These are phyloP conservation scores for Mixornis gularis DNA, from an alignment of 2,113 vertebrate species.

Conservation along the genomic window DNA sequence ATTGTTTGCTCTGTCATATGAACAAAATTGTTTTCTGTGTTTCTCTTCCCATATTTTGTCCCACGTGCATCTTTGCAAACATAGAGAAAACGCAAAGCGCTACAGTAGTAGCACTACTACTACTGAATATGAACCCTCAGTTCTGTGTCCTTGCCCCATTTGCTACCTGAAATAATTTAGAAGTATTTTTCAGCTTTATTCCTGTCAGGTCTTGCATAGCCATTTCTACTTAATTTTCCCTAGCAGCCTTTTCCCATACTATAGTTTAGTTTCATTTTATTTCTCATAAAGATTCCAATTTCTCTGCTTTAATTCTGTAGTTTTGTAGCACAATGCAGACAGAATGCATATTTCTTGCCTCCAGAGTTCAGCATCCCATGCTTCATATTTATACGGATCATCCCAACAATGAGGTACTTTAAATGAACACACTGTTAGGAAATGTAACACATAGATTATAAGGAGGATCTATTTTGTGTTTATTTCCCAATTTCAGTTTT, in stretches of 20 bases:
- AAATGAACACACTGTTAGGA: not conserved
- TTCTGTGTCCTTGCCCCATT: not conserved
- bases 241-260: not conserved
- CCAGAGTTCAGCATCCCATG: not conserved
- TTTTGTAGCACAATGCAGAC: not conserved
- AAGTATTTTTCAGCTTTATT: not conserved
- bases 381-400: not conserved
- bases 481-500: not conserved
- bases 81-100: not conserved
- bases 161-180: not conserved
- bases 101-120: not conserved
- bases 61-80: not conserved
- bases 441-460: not conserved
- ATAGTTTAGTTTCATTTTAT: not conserved
- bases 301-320: not conserved
- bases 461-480: not conserved
- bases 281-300: not conserved
- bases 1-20: not conserved
- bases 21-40: not conserved
- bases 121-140: not conserved
- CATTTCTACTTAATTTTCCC: not conserved
- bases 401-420: not conserved
- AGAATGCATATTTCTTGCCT: not conserved
- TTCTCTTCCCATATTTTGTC: not conserved
- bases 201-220: not conserved